Evolutionary conservation across 2,888 invertebrate genomes (phyloP).

Genomic region (Apotomis turbidana): DNA sequence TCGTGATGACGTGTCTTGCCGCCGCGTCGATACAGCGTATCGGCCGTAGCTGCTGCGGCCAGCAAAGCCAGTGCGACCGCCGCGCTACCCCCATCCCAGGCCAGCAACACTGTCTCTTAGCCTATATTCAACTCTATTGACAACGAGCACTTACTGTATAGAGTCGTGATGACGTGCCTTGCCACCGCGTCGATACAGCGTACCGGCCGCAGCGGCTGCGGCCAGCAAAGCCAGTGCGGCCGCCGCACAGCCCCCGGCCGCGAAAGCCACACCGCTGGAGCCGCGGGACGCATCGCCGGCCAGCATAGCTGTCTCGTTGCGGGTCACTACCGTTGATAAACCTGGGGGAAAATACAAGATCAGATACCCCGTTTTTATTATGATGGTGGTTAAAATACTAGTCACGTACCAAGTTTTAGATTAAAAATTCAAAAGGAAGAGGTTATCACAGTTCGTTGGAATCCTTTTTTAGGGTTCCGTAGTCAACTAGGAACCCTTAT

Average conservation of each 20-base stretch:
- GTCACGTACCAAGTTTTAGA: no score
- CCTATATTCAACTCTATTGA: background rate
- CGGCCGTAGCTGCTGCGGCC: constrained; percentile 86
- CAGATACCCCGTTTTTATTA: no score
- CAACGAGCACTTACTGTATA: constrained; percentile 80
- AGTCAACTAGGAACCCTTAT: no score
- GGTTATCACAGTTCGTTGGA: no score
- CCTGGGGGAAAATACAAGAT: constrained; percentile 52
- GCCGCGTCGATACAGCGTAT: constrained; percentile 86
- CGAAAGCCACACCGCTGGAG: constrained; percentile 88
- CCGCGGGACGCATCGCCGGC: constrained; percentile 87
- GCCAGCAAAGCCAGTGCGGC: constrained; percentile 87
- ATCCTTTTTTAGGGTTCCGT: no score
- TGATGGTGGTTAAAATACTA: no score
- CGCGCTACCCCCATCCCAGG: constrained; percentile 91
- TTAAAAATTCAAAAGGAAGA: no score
- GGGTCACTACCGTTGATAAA: constrained; percentile 81
- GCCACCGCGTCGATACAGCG: constrained; percentile 86
- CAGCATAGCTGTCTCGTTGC: constrained; percentile 89
- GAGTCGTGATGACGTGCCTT: constrained; percentile 88
- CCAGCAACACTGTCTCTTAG: constrained; percentile 56
- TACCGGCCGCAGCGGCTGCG: constrained; percentile 87
- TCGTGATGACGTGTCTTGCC: constrained; percentile 87
- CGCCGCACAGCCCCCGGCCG: constrained; percentile 92
- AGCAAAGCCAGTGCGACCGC: constrained; percentile 87